Evolutionary conservation across 2,888 invertebrate species (phyloP).

Genomic region (Hedya salicella): DNA sequence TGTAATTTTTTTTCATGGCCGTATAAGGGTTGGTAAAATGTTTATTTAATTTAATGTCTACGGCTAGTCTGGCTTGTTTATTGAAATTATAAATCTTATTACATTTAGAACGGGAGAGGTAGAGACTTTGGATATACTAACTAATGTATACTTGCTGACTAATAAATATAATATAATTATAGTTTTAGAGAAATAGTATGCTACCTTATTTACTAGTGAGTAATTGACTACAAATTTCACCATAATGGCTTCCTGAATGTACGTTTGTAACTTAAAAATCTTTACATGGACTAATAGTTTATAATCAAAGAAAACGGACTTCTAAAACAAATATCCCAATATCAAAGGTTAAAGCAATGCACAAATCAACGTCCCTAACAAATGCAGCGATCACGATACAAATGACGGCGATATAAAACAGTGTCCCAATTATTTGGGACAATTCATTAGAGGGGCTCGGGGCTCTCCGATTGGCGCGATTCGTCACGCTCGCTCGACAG

Average conservation of each 20-base stretch:
- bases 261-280: not conserved
- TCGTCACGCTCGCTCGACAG: slow-evolving; percentile 77
- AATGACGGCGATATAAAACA: slow-evolving; percentile 82
- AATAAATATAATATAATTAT: too few species aligned
- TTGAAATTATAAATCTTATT: not conserved
- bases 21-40: slow-evolving; percentile 28
- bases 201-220: too few species aligned
- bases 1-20: slow-evolving; percentile 18
- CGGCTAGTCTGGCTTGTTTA: not conserved
- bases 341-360: slow-evolving; percentile 73
- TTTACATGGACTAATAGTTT: not conserved
- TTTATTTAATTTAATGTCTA: slow-evolving; percentile 27
- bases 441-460: slow-evolving; percentile 81
- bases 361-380: slow-evolving; percentile 80
- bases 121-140: too few species aligned
- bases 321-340: slow-evolving; percentile 63
- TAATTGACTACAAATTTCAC: too few species aligned
- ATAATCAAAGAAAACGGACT: slow-evolving; percentile 27
- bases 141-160: too few species aligned
- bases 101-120: not conserved
- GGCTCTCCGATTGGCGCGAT: slow-evolving; percentile 78
- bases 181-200: too few species aligned
- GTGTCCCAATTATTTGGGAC: slow-evolving; percentile 84
- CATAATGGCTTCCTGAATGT: not conserved
- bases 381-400: slow-evolving; percentile 81